These are phyloP conservation scores for Brachypterus glaber DNA, from an alignment of 2,888 invertebrate genomes.

Conservation along the genomic window DNA sequence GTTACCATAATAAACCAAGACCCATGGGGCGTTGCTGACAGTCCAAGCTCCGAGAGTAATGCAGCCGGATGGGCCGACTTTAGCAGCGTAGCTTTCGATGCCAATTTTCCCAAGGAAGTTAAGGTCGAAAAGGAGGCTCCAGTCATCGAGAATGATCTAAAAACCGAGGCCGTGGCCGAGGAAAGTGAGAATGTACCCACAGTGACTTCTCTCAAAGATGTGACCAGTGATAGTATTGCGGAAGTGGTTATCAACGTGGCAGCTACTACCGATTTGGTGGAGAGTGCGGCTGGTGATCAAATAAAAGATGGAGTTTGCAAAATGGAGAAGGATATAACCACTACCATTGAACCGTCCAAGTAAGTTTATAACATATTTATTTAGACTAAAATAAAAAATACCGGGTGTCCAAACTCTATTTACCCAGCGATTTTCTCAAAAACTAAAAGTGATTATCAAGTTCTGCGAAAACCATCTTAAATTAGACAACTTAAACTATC, in stretches of 20 bases:
- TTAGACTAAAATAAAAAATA: neutral
- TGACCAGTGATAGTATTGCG: conserved; percentile 5
- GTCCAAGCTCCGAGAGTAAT: conserved; percentile 12
- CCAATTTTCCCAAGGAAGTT: conserved; percentile 24
- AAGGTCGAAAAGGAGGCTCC: conserved; percentile 4
- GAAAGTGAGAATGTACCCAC: conserved; percentile 19
- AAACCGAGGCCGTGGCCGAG: conserved; percentile 16
- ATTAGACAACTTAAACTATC: too few species aligned
- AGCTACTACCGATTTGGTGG: conserved; percentile 1
- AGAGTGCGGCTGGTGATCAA: conserved; percentile 18
- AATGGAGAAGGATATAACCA: conserved; percentile 14
- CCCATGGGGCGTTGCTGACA: conserved; percentile 30
- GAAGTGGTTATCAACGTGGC: neutral
- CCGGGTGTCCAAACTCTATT: too few species aligned
- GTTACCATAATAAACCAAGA: conserved; percentile 21
- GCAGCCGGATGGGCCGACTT: conserved; percentile 41
- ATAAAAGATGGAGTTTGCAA: conserved; percentile 12
- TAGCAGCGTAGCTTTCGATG: conserved; percentile 32
- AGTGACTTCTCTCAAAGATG: conserved; percentile 12
- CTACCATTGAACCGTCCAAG: conserved; percentile 27
- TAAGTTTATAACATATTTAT: conserved; percentile 18
- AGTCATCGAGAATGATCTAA: conserved; percentile 1
- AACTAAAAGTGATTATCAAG: neutral
- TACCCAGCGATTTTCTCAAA: neutral
- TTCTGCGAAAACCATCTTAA: too few species aligned